Percentiles rank a stretch among this genome's conserved stretches.
phyloP scores from a whole-genome alignment of 2,797 vertebrate genomes.

The Lateolabrax maculatus region DNA sequence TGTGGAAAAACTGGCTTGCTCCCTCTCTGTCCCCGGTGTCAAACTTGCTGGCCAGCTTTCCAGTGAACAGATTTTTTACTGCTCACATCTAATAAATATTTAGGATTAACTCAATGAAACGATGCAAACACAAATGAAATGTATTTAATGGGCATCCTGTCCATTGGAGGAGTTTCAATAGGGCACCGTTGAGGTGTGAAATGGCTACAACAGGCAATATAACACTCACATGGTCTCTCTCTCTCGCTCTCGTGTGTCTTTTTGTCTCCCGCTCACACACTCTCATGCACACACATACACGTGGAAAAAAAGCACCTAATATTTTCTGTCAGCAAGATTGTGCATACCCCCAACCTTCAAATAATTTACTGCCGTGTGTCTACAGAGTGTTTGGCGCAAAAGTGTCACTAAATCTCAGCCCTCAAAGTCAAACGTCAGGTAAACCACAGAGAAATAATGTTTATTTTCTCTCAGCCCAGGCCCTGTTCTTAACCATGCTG shows the following conservation, averaged over 20 bases:
- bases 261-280: slow-evolving; percentile 47
- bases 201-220: slow-evolving; percentile 78
- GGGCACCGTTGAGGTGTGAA: slow-evolving; percentile 77
- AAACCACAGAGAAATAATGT: slow-evolving; percentile 88
- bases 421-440: slow-evolving; percentile 90
- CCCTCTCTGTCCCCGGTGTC: slow-evolving; percentile 66
- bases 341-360: slow-evolving; percentile 86
- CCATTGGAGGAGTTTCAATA: slow-evolving; percentile 78
- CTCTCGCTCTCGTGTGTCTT: slow-evolving; percentile 46
- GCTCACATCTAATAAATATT: slow-evolving; percentile 84
- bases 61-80: slow-evolving; percentile 80
- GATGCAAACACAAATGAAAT: slow-evolving; percentile 85
- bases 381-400: slow-evolving; percentile 83
- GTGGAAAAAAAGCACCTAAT: slow-evolving; percentile 70
- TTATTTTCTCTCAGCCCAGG: slow-evolving; percentile 87
- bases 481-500: slow-evolving; percentile 84
- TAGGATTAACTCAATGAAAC: slow-evolving; percentile 83
- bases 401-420: slow-evolving; percentile 87
- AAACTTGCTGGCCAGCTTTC: slow-evolving; percentile 69
- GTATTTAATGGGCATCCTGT: slow-evolving; percentile 80
- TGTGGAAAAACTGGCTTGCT: slow-evolving; percentile 58
- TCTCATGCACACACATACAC: slow-evolving; percentile 50
- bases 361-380: slow-evolving; percentile 85
- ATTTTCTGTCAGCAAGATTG: slow-evolving; percentile 81
- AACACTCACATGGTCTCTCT: slow-evolving; percentile 72